phyloP scores from a whole-genome alignment of 2,113 vertebrate species.

The Physeter macrocephalus region DNA sequence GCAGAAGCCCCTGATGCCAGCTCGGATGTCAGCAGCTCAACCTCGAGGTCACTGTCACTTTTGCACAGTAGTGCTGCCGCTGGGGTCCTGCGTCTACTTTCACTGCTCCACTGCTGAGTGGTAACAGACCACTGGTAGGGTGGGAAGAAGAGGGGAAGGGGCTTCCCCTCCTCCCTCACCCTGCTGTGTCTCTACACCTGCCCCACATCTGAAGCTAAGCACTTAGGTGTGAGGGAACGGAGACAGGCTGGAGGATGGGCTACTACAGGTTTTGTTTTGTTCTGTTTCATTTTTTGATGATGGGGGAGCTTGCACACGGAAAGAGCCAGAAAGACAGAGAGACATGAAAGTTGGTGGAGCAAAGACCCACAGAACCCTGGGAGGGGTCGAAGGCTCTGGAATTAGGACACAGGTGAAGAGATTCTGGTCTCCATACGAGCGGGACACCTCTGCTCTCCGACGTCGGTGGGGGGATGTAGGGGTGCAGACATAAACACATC shows the following conservation, averaged over 20 bases:
- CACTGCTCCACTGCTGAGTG: background rate
- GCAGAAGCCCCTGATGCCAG: background rate
- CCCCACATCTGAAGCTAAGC: background rate
- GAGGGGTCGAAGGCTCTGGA: background rate
- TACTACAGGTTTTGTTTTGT: background rate
- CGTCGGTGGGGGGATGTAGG: rapidly evolving
- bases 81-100: background rate
- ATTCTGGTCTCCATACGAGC: background rate
- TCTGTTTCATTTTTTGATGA: background rate
- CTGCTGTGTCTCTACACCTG: background rate
- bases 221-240: background rate
- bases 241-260: background rate
- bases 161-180: background rate
- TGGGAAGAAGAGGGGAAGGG: background rate
- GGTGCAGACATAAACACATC: background rate
- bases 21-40: background rate
- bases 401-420: background rate
- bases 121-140: background rate
- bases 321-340: background rate
- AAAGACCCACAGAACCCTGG: background rate
- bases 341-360: background rate
- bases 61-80: background rate
- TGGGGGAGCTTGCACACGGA: background rate
- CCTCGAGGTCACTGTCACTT: background rate
- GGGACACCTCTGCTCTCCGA: background rate